Evolutionary conservation across 2,797 vertebrate species (phyloP).

Genomic region (Mormyrops boulengeri): DNA sequence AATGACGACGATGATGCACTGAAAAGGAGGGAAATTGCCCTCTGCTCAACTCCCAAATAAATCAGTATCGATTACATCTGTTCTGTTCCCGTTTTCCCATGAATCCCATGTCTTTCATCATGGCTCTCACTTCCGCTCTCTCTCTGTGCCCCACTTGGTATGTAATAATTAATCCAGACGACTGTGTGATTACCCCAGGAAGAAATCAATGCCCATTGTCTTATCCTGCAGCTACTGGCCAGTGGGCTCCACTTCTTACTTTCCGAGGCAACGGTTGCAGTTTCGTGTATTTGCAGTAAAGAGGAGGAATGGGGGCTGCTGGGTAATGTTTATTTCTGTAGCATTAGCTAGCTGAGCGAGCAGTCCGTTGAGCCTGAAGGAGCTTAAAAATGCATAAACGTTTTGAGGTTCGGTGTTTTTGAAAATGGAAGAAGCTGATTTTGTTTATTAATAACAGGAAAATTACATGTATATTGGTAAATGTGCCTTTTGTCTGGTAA

Average conservation of each 20-base stretch:
- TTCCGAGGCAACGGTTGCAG: background rate
- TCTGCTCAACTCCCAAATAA: background rate
- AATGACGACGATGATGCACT: background rate
- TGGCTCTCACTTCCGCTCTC: background rate
- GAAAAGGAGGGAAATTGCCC: background rate
- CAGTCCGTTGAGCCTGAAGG: background rate
- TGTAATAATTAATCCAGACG: background rate
- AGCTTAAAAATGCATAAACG: background rate
- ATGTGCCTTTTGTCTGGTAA: background rate
- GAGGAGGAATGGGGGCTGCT: background rate
- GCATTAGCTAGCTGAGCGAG: background rate
- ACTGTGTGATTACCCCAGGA: background rate
- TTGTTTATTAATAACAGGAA: background rate
- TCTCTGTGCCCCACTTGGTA: background rate
- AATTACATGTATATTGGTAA: background rate
- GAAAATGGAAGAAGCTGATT: background rate
- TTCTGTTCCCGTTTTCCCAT: background rate
- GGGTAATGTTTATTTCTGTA: background rate
- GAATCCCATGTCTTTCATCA: background rate
- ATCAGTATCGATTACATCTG: constrained; percentile 12
- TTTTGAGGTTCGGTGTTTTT: background rate
- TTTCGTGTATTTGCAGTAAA: background rate
- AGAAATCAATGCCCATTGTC: background rate
- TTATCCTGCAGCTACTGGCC: background rate
- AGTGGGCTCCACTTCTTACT: background rate